Percentiles rank a stretch among this genome's conserved stretches.
Conservation (phyloP, 2,797 vertebrate genomes). For the Gallinago solitaria region DNA sequence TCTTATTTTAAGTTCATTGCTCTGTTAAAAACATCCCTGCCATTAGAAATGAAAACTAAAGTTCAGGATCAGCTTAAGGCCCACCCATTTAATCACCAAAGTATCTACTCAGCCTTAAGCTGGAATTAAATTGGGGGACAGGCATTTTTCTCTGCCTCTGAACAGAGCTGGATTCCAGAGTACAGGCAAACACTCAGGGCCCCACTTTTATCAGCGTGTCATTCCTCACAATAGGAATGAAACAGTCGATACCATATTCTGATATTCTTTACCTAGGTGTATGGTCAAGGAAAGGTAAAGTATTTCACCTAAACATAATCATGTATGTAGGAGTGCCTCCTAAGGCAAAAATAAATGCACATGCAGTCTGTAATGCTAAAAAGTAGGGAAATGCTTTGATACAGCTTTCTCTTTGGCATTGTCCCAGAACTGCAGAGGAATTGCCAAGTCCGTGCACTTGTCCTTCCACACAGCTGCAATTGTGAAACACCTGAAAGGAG, state of each 20-base stretch:
- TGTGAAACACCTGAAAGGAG: constrained; percentile 85
- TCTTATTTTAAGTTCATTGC: background rate
- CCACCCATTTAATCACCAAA: background rate
- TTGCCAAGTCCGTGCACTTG: constrained; percentile 63
- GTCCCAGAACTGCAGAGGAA: constrained; percentile 83
- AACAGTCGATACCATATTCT: background rate
- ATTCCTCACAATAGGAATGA: background rate
- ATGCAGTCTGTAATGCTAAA: constrained; percentile 77
- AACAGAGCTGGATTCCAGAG: background rate
- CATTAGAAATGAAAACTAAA: background rate
- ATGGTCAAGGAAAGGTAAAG: constrained; percentile 7
- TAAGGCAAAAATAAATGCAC: constrained; percentile 78
- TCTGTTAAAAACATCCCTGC: background rate
- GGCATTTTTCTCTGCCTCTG: background rate
- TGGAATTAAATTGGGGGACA: background rate
- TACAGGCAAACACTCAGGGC: background rate
- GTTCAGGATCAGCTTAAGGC: background rate
- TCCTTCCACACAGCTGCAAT: constrained; percentile 87
- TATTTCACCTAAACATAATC: constrained; percentile 85
- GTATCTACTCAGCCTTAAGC: background rate
- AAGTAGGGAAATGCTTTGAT: constrained; percentile 84
- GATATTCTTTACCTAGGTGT: background rate
- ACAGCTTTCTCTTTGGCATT: constrained; percentile 84
- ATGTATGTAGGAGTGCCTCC: constrained; percentile 82
- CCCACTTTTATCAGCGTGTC: background rate